These are phyloP conservation scores for Phorcus lineatus DNA, from an alignment of 2,888 invertebrate species.

Conservation along the genomic window DNA sequence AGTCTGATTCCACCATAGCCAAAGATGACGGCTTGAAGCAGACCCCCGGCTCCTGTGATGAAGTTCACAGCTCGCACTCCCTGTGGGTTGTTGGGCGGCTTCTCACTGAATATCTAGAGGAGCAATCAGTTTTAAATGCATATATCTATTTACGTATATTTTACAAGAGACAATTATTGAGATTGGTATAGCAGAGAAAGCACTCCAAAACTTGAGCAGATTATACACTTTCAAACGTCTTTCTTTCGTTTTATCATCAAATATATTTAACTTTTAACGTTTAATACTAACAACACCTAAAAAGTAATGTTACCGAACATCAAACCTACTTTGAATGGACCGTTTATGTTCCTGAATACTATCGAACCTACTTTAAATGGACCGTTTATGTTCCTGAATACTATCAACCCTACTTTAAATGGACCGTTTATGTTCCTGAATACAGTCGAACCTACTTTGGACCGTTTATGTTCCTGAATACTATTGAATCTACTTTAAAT, in stretches of 20 bases:
- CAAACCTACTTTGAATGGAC: no score
- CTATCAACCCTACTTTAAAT: not conserved
- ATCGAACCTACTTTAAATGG: not conserved
- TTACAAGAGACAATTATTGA: no score
- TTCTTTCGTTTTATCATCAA: no score
- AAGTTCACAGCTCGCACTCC: conserved; percentile 68
- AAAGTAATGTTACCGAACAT: no score
- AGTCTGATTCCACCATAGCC: conserved; percentile 74
- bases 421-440: not conserved
- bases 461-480: not conserved
- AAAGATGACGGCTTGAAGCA: conserved; percentile 73
- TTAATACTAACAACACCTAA: no score
- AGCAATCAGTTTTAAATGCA: no score
- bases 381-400: not conserved
- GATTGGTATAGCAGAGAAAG: no score
- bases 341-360: not conserved
- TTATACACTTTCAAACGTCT: no score
- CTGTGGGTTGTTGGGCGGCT: conserved; percentile 35
- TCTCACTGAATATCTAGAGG: conserved; percentile 46
- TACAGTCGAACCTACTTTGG: not conserved
- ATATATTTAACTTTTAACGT: no score
- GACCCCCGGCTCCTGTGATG: conserved; percentile 75
- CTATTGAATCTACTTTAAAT: no score
- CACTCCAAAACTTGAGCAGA: no score
- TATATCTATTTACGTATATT: no score